A percentile compares a stretch with the other conserved stretches of the same genome.
Conservation (phyloP, 37 sponge, comb jelly and placozoan genomes). For the Eunapius fragilis region DNA sequence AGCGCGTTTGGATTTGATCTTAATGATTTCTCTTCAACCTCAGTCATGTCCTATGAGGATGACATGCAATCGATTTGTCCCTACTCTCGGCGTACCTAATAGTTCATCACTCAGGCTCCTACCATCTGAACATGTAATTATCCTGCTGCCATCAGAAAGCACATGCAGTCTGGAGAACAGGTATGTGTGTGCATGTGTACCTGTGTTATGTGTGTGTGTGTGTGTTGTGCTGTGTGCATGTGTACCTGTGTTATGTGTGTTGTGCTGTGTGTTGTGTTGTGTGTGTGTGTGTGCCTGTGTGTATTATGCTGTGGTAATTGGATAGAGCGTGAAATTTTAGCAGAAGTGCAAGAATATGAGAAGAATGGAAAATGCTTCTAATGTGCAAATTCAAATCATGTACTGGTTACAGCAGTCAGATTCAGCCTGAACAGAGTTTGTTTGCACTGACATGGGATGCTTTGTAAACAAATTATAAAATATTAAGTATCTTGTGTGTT, state of each 20-base stretch:
- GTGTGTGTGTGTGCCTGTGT: background rate
- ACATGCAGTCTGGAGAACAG: slow-evolving; percentile 1
- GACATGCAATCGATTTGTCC: slow-evolving; percentile 30
- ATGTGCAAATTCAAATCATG: no score
- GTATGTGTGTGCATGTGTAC: background rate
- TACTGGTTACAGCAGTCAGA: no score
- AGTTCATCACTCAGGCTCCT: slow-evolving; percentile 14
- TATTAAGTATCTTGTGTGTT: no score
- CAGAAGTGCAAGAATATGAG: no score
- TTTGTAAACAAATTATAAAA: no score
- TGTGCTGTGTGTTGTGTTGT: background rate
- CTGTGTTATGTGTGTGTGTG: background rate
- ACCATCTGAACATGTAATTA: slow-evolving; percentile 31
- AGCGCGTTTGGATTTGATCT: background rate
- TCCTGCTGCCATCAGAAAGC: background rate
- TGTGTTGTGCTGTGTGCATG: background rate
- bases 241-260: background rate
- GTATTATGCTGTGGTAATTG: background rate
- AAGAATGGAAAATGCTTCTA: no score
- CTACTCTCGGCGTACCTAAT: background rate
- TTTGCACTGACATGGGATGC: no score
- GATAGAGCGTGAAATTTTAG: no score
- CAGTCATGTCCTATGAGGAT: slow-evolving; percentile 37
- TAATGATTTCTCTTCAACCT: background rate
- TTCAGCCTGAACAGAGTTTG: no score